Percentiles rank a stretch among this genome's conserved stretches.
phyloP scores from a whole-genome alignment of 2,797 vertebrate species.

The Phalloptychus januarius region DNA sequence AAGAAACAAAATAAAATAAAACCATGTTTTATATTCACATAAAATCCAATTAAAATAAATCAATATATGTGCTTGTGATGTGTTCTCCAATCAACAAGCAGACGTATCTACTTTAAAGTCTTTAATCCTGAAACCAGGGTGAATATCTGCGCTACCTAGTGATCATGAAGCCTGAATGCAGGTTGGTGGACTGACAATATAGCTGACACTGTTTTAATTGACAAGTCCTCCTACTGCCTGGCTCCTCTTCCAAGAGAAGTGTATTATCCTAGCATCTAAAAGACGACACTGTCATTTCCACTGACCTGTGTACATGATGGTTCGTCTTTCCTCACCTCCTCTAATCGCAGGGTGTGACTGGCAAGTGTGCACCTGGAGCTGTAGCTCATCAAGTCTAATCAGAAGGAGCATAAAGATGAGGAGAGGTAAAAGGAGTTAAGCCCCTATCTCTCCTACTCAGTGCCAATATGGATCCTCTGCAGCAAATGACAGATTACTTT shows the following conservation, averaged over 20 bases:
- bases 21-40: too few relatives aligned
- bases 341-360: background rate
- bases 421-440: background rate
- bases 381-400: background rate
- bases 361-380: background rate
- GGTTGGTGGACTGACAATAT: background rate
- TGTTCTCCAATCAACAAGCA: background rate
- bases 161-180: background rate
- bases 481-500: background rate
- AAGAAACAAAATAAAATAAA: too few relatives aligned
- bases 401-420: background rate
- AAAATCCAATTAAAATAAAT: background rate
- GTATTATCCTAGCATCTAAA: slow-evolving; percentile 4
- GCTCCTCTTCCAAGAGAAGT: background rate
- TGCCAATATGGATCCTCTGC: background rate
- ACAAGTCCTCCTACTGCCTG: background rate
- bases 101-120: background rate
- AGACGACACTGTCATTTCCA: background rate
- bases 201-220: background rate
- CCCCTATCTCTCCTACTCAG: too few relatives aligned
- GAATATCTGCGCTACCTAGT: background rate
- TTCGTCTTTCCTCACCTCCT: background rate
- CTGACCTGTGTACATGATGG: background rate
- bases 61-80: background rate
- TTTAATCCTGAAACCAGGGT: background rate